Evolutionary conservation across 2,113 vertebrate genomes (phyloP).

Genomic region (Chlorodrepanis virens): DNA sequence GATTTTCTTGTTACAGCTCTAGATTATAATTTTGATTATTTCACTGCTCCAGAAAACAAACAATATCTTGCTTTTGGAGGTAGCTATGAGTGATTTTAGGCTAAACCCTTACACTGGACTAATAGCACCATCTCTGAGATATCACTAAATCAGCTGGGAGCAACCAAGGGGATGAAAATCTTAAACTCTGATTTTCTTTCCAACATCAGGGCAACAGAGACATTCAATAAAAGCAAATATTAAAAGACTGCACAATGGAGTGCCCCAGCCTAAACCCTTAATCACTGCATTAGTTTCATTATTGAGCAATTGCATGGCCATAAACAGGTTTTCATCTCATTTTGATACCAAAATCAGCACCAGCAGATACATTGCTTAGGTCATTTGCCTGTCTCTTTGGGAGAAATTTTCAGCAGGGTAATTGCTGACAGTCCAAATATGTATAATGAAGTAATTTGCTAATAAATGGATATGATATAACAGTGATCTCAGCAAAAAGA

Average conservation of each 20-base stretch:
- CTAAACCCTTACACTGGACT: background rate
- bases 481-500: background rate
- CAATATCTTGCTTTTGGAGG: background rate
- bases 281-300: background rate
- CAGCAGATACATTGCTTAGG: background rate
- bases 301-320: background rate
- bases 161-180: background rate
- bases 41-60: background rate
- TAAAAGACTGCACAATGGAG: background rate
- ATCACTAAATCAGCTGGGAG: background rate
- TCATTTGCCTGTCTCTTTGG: background rate
- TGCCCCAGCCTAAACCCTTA: fast-evolving
- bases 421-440: background rate
- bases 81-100: background rate
- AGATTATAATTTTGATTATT: background rate
- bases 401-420: background rate
- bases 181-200: background rate
- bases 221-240: background rate
- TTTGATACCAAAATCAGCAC: background rate
- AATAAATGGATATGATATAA: background rate
- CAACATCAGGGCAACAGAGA: background rate
- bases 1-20: background rate
- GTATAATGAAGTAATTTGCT: background rate
- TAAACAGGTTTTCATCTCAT: background rate
- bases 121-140: background rate